These are phyloP conservation scores for Pomatostomus ruficeps DNA, from an alignment of 2,113 vertebrate species.

Conservation along the genomic window DNA sequence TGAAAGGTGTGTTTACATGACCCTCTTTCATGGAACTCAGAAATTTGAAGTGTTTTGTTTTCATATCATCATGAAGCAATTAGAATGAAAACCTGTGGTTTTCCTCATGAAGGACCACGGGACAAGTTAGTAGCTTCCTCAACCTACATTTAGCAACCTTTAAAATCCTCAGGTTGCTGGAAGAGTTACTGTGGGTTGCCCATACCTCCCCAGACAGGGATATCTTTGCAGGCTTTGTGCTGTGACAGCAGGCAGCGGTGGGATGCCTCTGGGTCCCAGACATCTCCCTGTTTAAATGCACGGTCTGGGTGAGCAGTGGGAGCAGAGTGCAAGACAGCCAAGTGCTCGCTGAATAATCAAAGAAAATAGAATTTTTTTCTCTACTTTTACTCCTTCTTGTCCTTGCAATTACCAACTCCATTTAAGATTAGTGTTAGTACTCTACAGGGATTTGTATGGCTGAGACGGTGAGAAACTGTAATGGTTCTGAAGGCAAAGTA, in stretches of 20 bases:
- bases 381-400: not conserved
- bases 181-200: not conserved
- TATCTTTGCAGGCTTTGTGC: not conserved
- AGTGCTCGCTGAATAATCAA: not conserved
- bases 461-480: not conserved
- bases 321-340: not conserved
- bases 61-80: not conserved
- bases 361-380: not conserved
- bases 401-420: not conserved
- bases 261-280: fast-evolving
- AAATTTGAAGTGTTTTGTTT: not conserved
- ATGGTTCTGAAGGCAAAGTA: not conserved
- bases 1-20: not conserved
- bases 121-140: not conserved
- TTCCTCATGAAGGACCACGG: not conserved
- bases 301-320: not conserved
- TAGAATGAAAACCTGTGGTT: not conserved
- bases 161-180: not conserved
- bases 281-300: not conserved
- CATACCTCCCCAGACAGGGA: not conserved
- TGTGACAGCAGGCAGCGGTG: not conserved
- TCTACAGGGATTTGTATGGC: not conserved
- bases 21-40: not conserved
- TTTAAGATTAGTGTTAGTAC: slow-evolving; percentile 18
- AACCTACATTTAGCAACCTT: not conserved